Evolutionary conservation across 2,113 vertebrate genomes (phyloP).

Genomic region (Dendropsophus ebraccatus): DNA sequence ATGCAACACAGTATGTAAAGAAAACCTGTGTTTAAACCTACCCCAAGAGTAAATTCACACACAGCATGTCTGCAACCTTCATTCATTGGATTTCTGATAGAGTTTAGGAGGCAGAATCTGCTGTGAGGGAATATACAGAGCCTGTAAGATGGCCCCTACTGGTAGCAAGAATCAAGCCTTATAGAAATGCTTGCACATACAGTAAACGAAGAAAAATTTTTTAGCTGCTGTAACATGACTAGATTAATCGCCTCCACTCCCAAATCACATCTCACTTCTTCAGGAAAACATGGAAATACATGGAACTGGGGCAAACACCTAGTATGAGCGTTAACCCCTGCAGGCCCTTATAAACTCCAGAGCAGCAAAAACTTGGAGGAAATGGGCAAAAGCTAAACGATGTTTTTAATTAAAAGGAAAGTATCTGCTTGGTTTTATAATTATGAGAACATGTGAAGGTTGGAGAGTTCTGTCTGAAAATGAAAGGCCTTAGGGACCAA

Average conservation of each 20-base stretch:
- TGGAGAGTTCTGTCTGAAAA: slow-evolving; percentile 53
- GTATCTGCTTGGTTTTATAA: slow-evolving; percentile 55
- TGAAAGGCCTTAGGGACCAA: slow-evolving; percentile 54
- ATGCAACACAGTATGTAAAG: too few species aligned
- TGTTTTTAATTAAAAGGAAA: slow-evolving; percentile 58
- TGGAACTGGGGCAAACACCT: neutral
- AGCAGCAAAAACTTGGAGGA: neutral
- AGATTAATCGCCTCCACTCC: neutral
- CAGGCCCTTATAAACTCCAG: neutral
- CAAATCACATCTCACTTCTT: neutral
- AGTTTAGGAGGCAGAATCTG: too few species aligned
- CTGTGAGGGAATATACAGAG: too few species aligned
- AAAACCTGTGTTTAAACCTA: too few species aligned
- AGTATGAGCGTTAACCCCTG: slow-evolving; percentile 25
- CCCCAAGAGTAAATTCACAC: too few species aligned
- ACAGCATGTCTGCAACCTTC: too few species aligned
- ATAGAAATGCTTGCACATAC: too few species aligned
- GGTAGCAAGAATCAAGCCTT: too few species aligned
- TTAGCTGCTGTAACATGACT: neutral
- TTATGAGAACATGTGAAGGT: slow-evolving; percentile 58
- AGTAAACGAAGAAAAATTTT: too few species aligned
- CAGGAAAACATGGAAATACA: neutral
- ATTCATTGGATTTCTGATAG: too few species aligned
- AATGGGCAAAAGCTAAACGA: slow-evolving; percentile 43
- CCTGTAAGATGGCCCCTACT: too few species aligned